phyloP scores from a whole-genome alignment of 1,140 invertebrate species.

The Arion vulgaris region DNA sequence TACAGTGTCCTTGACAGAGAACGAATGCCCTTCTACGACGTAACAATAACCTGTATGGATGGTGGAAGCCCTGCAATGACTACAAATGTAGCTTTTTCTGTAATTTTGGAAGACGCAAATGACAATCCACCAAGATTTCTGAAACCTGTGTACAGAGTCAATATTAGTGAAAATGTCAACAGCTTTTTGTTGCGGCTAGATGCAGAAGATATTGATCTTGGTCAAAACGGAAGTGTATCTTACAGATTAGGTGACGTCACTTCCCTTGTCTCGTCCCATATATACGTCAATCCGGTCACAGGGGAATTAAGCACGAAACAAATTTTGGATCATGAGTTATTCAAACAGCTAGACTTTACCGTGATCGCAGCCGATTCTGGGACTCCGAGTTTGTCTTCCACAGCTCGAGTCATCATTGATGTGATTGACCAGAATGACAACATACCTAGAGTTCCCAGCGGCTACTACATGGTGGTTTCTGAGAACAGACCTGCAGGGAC shows the following conservation, averaged over 20 bases:
- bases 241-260: slow-evolving; percentile 36
- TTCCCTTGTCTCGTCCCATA: slow-evolving; percentile 29
- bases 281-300: slow-evolving; percentile 19
- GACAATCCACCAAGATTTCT: slow-evolving; percentile 60
- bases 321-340: slow-evolving; percentile 40
- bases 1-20: slow-evolving; percentile 37
- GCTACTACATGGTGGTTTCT: slow-evolving; percentile 17
- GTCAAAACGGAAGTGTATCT: slow-evolving; percentile 39
- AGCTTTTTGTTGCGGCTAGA: slow-evolving; percentile 21
- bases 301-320: slow-evolving; percentile 32
- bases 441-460: slow-evolving; percentile 30
- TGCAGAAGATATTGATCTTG: slow-evolving; percentile 37
- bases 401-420: slow-evolving; percentile 33
- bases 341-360: slow-evolving; percentile 34
- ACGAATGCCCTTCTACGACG: slow-evolving; percentile 25
- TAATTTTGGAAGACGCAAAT: slow-evolving; percentile 59
- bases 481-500: slow-evolving; percentile 40
- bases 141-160: slow-evolving; percentile 45
- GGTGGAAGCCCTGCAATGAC: slow-evolving; percentile 34
- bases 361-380: slow-evolving; percentile 41
- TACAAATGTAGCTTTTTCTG: slow-evolving; percentile 44
- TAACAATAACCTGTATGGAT: slow-evolving; percentile 38
- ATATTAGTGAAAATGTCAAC: slow-evolving; percentile 37
- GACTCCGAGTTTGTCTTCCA: background rate
- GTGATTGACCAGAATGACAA: slow-evolving; percentile 44